Percentiles rank a stretch among this genome's conserved stretches.
phyloP scores from a whole-genome alignment of 2,888 invertebrate genomes.

The Asteroscopus sphinx region DNA sequence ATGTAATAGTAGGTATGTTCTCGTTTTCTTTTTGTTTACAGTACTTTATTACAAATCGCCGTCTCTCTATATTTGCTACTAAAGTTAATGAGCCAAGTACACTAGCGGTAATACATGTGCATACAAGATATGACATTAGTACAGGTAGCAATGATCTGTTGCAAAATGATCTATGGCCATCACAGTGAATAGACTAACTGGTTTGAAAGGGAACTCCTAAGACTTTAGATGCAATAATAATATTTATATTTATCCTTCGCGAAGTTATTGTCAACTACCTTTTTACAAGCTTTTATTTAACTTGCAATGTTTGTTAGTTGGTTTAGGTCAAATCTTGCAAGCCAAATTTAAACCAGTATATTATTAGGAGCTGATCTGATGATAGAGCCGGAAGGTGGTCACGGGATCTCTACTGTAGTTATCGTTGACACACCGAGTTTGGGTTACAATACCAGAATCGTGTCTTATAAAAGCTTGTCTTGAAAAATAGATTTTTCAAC shows the following conservation, averaged over 20 bases:
- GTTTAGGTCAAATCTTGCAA: no score
- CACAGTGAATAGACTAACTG: constrained; percentile 6
- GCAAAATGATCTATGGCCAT: constrained; percentile 44
- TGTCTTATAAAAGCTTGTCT: no score
- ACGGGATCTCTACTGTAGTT: no score
- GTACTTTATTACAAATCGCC: constrained; percentile 14
- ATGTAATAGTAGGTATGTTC: neutral
- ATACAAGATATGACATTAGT: constrained; percentile 28
- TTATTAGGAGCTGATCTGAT: no score
- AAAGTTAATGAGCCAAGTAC: constrained; percentile 1
- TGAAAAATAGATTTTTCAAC: no score
- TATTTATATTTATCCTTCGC: neutral
- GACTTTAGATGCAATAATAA: neutral
- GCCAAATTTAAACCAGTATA: no score
- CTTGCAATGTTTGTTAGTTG: no score
- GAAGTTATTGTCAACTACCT: no score
- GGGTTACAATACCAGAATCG: no score
- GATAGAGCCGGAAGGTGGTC: no score
- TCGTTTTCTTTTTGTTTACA: neutral
- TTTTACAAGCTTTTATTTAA: no score
- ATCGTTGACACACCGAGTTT: no score
- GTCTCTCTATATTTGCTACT: constrained; percentile 24
- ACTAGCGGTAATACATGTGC: constrained; percentile 21
- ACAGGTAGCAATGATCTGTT: constrained; percentile 40
- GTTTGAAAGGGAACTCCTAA: constrained; percentile 23